Conservation (phyloP, 2,113 vertebrate species). For the Numenius arquata region DNA sequence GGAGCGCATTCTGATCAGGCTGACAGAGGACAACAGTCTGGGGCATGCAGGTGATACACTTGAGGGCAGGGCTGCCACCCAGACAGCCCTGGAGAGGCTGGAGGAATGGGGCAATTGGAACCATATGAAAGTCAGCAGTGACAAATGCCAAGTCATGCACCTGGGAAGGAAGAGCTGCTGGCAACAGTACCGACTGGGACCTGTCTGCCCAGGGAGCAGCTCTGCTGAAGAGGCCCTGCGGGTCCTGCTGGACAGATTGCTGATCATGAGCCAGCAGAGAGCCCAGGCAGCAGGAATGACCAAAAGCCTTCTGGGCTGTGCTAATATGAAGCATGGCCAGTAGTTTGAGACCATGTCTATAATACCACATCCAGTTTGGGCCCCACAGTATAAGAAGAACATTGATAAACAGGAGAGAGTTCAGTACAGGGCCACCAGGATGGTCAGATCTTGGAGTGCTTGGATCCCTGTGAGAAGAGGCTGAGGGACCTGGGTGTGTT, state of each 20-base stretch:
- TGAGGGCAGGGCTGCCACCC: neutral
- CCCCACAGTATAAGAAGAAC: neutral
- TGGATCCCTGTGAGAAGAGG: neutral
- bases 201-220: neutral
- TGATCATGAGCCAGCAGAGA: neutral
- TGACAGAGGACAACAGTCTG: neutral
- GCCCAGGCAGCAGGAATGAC: neutral
- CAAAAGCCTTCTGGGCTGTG: neutral
- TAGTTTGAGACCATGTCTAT: neutral
- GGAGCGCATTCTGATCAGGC: neutral
- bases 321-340: neutral
- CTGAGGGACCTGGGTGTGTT: neutral
- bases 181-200: rapidly evolving
- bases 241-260: neutral
- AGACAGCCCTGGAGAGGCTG: neutral
- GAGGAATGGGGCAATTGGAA: rapidly evolving
- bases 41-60: neutral
- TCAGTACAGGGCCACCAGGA: neutral
- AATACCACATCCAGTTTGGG: neutral
- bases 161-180: neutral
- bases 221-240: neutral
- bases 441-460: neutral
- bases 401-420: neutral
- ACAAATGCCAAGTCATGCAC: neutral
- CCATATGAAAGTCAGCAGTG: neutral